These are phyloP conservation scores for Odontophorus gujanensis DNA, from an alignment of 2,113 vertebrate genomes.

Conservation along the genomic window DNA sequence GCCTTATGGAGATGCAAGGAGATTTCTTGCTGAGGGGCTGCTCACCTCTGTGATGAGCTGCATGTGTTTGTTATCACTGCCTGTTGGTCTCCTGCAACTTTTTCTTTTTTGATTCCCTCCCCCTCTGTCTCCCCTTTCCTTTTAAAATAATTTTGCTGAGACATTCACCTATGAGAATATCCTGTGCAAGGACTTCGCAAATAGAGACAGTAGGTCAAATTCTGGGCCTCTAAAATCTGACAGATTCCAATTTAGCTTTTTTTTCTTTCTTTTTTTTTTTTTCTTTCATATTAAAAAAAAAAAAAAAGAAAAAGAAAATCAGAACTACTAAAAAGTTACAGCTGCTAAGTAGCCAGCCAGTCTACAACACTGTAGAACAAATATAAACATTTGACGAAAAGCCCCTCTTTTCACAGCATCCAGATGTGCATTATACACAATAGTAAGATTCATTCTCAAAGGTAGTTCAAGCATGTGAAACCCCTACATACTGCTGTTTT, in stretches of 20 bases:
- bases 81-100: neutral
- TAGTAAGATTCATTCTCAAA: neutral
- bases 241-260: neutral
- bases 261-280: no score
- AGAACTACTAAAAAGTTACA: slow-evolving; percentile 14
- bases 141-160: neutral
- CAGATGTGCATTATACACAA: neutral
- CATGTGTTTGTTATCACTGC: neutral
- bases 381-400: slow-evolving; percentile 36
- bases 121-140: neutral
- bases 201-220: neutral
- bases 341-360: slow-evolving; percentile 5
- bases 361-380: slow-evolving; percentile 17
- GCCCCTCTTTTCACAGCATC: neutral
- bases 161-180: neutral
- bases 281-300: neutral
- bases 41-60: slow-evolving; percentile 19
- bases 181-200: fast-evolving
- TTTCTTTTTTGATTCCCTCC: neutral
- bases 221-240: neutral
- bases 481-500: neutral
- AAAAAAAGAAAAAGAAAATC: neutral
- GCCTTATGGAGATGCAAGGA: neutral
- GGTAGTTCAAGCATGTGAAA: neutral
- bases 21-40: slow-evolving; percentile 12